Base-by-base conservation (phyloP, 1,140 invertebrate genomes). In the Diachasmimorpha longicaudata region DNA sequence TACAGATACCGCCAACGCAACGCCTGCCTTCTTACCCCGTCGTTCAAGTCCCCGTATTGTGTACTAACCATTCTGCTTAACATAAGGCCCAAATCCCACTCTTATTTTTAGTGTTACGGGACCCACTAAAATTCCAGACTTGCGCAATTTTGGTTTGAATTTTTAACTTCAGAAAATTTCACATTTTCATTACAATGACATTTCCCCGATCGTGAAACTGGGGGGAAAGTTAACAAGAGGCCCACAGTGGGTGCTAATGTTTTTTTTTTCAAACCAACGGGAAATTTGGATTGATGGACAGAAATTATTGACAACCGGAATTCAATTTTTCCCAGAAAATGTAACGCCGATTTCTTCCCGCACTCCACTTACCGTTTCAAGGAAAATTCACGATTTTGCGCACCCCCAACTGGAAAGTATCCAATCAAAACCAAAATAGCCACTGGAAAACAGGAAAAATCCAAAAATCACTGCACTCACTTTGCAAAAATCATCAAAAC, bases 41-140 rank as follows among this genome's bases (percentile, higher is more conserved):
- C 87, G 86, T 89, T 89, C 86, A 85, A 89, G 85, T 89, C 87
- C 83, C 86, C 80, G 74, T 39, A 37, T 48, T 63, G 23, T 31
- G 36, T 89, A 89, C 86, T 89, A 87, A 77, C 87, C 83, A 81
- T 85, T 75, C 82, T 70, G 78, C 58, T 79, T 77, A 86, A 88
- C 84, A 82, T 88, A 68, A 69, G 79, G 66, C 77, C 69, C 70
- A 67, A 74, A 63, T 72, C 39, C 25, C 44, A 21, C 58, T 31
- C 23, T 63, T 63, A 63, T 63, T 63, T 31, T 25, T 25, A 23
- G 58, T 31, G 19, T 31, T 63, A 63, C 11, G 77, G 58, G 58
- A 70, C 73, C 72, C 79, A 78, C 79, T 84, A 84, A 86, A 88
- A 88, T 88, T 88, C 85, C 85, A 83, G 77, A 79, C 86, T 87